Percentiles rank a stretch among this genome's conserved stretches.
Conservation (phyloP, 2,797 vertebrate genomes). For the Anolis apletophallus region DNA sequence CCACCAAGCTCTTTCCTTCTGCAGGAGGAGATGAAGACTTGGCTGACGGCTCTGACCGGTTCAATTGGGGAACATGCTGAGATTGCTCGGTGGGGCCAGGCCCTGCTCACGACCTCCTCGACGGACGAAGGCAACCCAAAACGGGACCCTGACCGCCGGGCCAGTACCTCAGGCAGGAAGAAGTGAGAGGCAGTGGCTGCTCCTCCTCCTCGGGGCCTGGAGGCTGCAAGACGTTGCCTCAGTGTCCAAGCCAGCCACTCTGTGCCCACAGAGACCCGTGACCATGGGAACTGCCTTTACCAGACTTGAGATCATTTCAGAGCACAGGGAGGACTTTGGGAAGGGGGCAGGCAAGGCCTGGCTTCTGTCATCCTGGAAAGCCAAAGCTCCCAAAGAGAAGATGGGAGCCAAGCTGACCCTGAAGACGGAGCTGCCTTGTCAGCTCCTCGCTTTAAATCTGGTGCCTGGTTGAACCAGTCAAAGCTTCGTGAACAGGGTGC, state of each 20-base stretch:
- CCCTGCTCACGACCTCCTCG: conserved; percentile 92
- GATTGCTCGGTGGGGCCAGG: conserved; percentile 88
- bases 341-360: not conserved
- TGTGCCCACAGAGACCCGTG: not conserved
- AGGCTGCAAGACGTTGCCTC: not conserved
- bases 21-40: conserved; percentile 91
- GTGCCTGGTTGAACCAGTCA: not conserved
- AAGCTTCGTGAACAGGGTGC: too few relatives aligned
- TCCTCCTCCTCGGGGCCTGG: not conserved
- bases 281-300: not conserved
- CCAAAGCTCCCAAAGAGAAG: not conserved
- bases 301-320: not conserved
- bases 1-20: not conserved
- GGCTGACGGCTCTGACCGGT: conserved; percentile 83
- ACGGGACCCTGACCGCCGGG: conserved; percentile 81
- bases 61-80: conserved; percentile 88
- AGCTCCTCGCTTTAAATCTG: too few relatives aligned
- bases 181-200: conserved; percentile 82
- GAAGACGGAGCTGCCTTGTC: not conserved
- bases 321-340: not conserved
- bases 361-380: not conserved
- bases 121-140: conserved; percentile 85
- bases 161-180: conserved; percentile 86
- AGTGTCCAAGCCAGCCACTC: not conserved
- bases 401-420: not conserved